A percentile compares a stretch with the other conserved stretches of the same genome.
Conservation (phyloP, 1,140 invertebrate species). For the Heliothis subflexa region DNA sequence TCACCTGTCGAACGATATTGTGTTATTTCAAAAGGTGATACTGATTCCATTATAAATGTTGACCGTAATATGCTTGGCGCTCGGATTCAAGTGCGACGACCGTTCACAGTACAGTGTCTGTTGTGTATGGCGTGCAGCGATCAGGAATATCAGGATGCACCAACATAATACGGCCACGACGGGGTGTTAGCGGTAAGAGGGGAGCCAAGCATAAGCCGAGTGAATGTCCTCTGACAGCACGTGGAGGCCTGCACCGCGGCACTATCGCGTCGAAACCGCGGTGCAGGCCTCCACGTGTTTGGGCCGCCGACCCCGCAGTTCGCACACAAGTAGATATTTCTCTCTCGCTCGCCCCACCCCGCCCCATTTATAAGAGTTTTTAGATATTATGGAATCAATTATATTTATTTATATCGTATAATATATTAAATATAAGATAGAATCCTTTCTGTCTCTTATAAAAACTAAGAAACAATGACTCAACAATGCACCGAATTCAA, state of each 20-base stretch:
- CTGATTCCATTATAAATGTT: conserved; percentile 48
- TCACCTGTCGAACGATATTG: conserved; percentile 71
- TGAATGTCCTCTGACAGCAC: conserved; percentile 82
- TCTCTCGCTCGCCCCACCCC: conserved; percentile 65
- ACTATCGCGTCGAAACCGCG: conserved; percentile 75
- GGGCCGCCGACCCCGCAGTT: conserved; percentile 76
- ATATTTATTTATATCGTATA: too few relatives aligned
- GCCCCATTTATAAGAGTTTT: conserved; percentile 58
- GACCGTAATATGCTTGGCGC: conserved; percentile 47
- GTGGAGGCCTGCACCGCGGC: conserved; percentile 82
- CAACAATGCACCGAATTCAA: too few relatives aligned
- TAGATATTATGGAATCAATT: background rate
- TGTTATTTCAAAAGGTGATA: conserved; percentile 55
- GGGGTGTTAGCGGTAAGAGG: conserved; percentile 68
- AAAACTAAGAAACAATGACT: too few relatives aligned
- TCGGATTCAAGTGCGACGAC: conserved; percentile 62
- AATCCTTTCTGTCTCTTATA: background rate
- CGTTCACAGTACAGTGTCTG: conserved; percentile 73
- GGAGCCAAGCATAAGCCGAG: conserved; percentile 70
- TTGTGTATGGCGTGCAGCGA: conserved; percentile 76
- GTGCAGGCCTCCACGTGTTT: conserved; percentile 83
- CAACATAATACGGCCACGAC: conserved; percentile 66
- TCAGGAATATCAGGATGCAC: conserved; percentile 82
- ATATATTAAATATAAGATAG: too few relatives aligned
- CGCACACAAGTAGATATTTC: conserved; percentile 58